These are phyloP conservation scores for Eurytoma californica DNA, from an alignment of 2,888 invertebrate species.

Conservation along the genomic window DNA sequence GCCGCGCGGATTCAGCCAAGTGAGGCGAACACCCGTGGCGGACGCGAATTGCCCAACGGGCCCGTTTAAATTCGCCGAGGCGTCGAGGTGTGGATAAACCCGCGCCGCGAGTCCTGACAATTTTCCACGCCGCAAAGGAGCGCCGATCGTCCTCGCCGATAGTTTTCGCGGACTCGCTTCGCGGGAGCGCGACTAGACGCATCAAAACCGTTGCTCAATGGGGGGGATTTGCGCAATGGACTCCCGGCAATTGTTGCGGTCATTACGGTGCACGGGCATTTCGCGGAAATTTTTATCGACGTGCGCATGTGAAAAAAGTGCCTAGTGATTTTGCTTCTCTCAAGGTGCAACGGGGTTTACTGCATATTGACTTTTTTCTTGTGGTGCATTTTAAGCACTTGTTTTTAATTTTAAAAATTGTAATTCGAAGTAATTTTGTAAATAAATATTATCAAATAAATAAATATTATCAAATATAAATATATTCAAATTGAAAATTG, in stretches of 20 bases:
- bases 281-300: neutral
- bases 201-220: constrained; percentile 9
- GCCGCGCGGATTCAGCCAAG: neutral
- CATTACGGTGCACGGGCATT: neutral
- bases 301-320: neutral
- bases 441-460: too few species aligned
- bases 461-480: too few species aligned
- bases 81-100: neutral
- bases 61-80: neutral
- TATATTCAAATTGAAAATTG: too few species aligned
- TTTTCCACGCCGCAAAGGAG: too few species aligned
- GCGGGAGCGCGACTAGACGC: neutral
- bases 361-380: too few species aligned
- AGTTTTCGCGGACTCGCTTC: too few species aligned
- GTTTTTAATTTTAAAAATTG: too few species aligned
- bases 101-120: neutral
- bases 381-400: too few species aligned
- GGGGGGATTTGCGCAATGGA: neutral
- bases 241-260: neutral
- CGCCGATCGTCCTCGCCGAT: too few species aligned
- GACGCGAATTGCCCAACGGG: constrained; percentile 11
- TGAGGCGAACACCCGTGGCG: neutral
- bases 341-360: neutral
- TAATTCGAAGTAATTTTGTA: too few species aligned
- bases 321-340: neutral